These are phyloP conservation scores for Ellobius talpinus DNA, from an alignment of 2,113 vertebrate genomes.

Conservation along the genomic window DNA sequence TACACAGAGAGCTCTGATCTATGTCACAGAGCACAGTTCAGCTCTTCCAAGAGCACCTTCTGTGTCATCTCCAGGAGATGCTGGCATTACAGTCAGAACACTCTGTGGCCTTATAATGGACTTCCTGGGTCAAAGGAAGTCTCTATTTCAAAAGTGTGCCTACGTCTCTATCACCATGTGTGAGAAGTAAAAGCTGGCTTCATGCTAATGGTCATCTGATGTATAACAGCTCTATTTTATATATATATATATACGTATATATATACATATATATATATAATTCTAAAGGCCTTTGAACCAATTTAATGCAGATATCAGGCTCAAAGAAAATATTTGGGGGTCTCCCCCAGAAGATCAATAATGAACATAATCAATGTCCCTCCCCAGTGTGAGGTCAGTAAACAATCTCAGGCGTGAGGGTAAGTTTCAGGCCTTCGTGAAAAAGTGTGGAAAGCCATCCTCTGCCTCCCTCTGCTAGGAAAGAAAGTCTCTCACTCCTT, in stretches of 20 bases:
- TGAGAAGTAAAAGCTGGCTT: background rate
- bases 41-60: background rate
- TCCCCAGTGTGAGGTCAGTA: background rate
- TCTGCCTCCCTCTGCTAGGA: background rate
- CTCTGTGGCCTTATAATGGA: background rate
- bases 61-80: background rate
- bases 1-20: background rate
- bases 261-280: too few relatives aligned
- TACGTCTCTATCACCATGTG: background rate
- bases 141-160: background rate
- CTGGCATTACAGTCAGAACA: background rate
- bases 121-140: background rate
- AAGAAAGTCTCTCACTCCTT: background rate
- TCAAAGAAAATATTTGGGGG: background rate
- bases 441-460: constrained; percentile 12
- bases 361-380: background rate
- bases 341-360: background rate
- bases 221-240: background rate
- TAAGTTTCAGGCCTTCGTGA: background rate
- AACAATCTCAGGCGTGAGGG: background rate
- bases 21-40: background rate
- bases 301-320: background rate
- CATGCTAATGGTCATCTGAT: background rate
- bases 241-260: too few relatives aligned
- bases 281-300: background rate